Evolutionary conservation across 2,888 invertebrate species (phyloP).

Genomic region (Iphiclides podalirius): DNA sequence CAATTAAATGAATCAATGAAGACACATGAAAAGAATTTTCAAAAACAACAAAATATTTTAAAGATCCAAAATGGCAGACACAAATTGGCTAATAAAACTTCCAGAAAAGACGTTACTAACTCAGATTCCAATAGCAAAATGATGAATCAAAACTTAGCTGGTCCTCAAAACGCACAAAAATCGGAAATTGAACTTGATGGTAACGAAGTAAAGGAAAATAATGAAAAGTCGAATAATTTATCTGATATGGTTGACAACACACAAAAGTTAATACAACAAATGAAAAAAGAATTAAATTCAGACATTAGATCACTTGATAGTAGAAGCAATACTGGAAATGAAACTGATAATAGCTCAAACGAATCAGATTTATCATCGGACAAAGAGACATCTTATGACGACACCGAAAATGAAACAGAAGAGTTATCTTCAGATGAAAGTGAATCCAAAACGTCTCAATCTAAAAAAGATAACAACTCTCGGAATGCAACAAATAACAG

Average conservation of each 20-base stretch:
- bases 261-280: slow-evolving; percentile 82
- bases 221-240: slow-evolving; percentile 59
- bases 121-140: neutral
- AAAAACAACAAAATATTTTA: neutral
- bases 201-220: slow-evolving; percentile 22
- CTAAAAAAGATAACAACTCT: slow-evolving; percentile 18
- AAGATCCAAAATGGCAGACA: neutral
- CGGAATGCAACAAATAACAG: slow-evolving; percentile 35
- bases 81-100: neutral
- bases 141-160: neutral
- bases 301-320: slow-evolving; percentile 77
- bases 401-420: slow-evolving; percentile 60
- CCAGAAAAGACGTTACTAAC: neutral
- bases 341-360: slow-evolving; percentile 57
- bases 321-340: slow-evolving; percentile 67
- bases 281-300: slow-evolving; percentile 82
- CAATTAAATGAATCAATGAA: neutral
- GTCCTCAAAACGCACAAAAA: neutral
- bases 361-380: slow-evolving; percentile 48
- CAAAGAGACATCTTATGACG: slow-evolving; percentile 74
- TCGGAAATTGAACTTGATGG: neutral
- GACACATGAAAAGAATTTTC: neutral
- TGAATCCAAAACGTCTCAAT: slow-evolving; percentile 35
- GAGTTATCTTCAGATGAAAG: slow-evolving; percentile 59
- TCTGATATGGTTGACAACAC: slow-evolving; percentile 81